A percentile compares a stretch with the other conserved stretches of the same genome.
Conservation (phyloP, 2,113 vertebrate genomes). For the Clarias gariepinus region DNA sequence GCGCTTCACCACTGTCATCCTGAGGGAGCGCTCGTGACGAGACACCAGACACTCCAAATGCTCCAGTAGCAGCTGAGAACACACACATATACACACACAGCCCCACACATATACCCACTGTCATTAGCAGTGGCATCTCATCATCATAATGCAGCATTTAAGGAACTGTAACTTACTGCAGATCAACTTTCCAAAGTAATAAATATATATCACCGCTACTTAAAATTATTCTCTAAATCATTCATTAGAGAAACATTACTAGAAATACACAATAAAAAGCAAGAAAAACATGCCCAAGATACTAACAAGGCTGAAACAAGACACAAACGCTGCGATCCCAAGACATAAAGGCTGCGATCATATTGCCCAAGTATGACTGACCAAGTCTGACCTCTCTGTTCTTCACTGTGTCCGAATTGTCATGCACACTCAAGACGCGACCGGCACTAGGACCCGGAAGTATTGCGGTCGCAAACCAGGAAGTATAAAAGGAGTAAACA, state of each 20-base stretch:
- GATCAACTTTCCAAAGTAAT: background rate
- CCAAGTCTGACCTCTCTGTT: too few species aligned
- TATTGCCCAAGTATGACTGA: too few species aligned
- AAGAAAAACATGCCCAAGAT: background rate
- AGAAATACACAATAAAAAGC: background rate
- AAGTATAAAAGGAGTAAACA: too few species aligned
- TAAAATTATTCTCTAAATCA: background rate
- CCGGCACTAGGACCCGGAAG: too few species aligned
- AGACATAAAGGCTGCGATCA: too few species aligned
- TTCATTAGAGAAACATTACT: background rate
- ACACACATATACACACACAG: background rate
- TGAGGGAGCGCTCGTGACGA: conserved; percentile 92
- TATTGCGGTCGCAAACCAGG: too few species aligned
- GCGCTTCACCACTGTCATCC: conserved; percentile 98
- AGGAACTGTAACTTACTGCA: background rate
- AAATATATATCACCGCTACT: background rate
- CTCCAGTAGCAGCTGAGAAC: conserved; percentile 87
- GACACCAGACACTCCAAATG: conserved; percentile 99
- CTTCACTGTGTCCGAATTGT: too few species aligned
- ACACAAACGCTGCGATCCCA: too few species aligned
- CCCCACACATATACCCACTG: background rate
- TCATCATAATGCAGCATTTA: background rate
- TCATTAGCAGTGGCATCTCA: background rate
- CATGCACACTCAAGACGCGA: too few species aligned
- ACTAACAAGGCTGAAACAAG: background rate